Evolutionary conservation across 2,113 vertebrate species (phyloP).

Genomic region (Megaceryle maxima): DNA sequence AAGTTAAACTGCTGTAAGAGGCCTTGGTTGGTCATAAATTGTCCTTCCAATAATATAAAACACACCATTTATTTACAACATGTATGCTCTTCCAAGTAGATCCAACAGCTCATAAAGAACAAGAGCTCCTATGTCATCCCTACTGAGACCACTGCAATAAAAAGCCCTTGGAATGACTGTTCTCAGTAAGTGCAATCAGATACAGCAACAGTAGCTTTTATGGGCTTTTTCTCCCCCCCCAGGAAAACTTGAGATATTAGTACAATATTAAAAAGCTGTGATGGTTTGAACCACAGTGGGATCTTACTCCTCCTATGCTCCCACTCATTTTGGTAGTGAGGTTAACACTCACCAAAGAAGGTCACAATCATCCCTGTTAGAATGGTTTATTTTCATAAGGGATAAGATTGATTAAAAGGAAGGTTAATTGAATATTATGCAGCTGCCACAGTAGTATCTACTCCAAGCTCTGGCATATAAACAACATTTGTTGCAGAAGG

Average conservation of each 20-base stretch:
- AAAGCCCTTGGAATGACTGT: conserved; percentile 19
- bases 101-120: conserved; percentile 73
- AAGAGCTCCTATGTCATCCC: conserved; percentile 62
- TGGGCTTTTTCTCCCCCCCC: conserved; percentile 2
- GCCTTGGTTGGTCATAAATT: conserved; percentile 72
- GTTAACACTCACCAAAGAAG: not conserved
- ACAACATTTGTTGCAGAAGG: conserved; percentile 7
- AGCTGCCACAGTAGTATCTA: conserved; percentile 2
- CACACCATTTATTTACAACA: conserved; percentile 75
- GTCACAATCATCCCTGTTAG: not conserved
- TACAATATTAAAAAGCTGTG: not conserved
- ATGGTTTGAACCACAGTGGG: not conserved
- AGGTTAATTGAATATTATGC: conserved; percentile 40
- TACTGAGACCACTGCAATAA: conserved; percentile 63
- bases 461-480: conserved; percentile 7
- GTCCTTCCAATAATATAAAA: conserved; percentile 70
- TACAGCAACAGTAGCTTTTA: conserved; percentile 48
- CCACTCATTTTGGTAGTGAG: not conserved
- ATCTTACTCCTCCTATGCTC: not conserved
- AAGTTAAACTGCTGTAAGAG: conserved; percentile 73
- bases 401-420: conserved; percentile 27
- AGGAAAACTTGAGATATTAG: conserved; percentile 55
- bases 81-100: conserved; percentile 42
- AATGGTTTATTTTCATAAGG: not conserved
- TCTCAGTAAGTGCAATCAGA: conserved; percentile 38